Evolutionary conservation across 2,888 invertebrate genomes (phyloP).

Genomic region (Drosophila mettleri): DNA sequence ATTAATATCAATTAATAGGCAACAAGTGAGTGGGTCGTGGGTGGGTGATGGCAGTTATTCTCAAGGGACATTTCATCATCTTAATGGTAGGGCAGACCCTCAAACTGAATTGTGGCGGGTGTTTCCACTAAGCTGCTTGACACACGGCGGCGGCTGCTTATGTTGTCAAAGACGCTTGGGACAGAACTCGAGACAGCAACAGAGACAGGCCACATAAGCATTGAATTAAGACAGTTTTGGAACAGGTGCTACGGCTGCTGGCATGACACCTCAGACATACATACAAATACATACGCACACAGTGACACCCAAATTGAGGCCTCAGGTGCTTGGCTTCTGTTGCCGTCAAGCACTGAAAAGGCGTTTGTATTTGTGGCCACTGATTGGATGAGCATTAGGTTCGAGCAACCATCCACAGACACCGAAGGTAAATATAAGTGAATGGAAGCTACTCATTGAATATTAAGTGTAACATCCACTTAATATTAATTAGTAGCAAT

Average conservation of each 20-base stretch:
- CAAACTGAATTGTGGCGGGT: constrained; percentile 10
- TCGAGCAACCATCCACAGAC: background rate
- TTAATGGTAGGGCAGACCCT: constrained; percentile 44
- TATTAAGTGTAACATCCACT: background rate
- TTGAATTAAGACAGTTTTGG: constrained; percentile 21
- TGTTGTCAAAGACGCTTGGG: constrained; percentile 45
- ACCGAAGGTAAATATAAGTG: constrained; percentile 4
- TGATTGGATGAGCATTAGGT: constrained; percentile 28
- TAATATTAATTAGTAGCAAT: constrained; percentile 5
- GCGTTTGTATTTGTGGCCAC: constrained; percentile 15
- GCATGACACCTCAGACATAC: constrained; percentile 1
- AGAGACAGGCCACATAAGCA: constrained; percentile 32
- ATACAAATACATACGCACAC: background rate
- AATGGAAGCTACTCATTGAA: background rate
- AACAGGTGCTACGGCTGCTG: constrained; percentile 1
- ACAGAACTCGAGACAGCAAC: constrained; percentile 8
- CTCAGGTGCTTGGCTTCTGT: constrained; percentile 42
- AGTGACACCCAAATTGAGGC: constrained; percentile 3
- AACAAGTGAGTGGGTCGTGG: constrained; percentile 64
- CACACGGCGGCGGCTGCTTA: constrained; percentile 15
- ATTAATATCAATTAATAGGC: constrained; percentile 78
- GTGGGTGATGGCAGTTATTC: constrained; percentile 3
- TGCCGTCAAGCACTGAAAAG: constrained; percentile 20
- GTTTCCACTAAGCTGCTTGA: constrained; percentile 29
- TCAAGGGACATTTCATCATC: constrained; percentile 70